Conservation (phyloP, 2,113 vertebrate genomes). For the Pagrus major region DNA sequence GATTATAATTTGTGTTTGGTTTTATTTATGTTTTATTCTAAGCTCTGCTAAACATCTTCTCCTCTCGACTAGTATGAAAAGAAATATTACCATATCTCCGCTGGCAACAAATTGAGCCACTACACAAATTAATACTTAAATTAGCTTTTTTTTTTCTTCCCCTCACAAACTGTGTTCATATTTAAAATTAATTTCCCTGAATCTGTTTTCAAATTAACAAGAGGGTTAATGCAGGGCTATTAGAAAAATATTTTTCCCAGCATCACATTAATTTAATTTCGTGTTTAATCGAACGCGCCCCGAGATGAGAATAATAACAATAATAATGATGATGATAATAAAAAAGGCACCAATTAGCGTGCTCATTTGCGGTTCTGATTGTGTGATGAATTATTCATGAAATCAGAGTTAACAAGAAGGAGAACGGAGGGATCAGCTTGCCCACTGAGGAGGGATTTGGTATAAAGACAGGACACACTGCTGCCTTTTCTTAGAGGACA, state of each 20-base stretch:
- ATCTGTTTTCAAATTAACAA: constrained; percentile 69
- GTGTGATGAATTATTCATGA: constrained; percentile 77
- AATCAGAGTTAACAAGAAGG: constrained; percentile 64
- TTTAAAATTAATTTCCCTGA: constrained; percentile 67
- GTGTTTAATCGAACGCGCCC: constrained; percentile 42
- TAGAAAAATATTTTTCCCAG: constrained; percentile 66
- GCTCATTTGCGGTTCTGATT: constrained; percentile 54
- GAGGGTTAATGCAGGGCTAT: constrained; percentile 67
- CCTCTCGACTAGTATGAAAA: constrained; percentile 8
- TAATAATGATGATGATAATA: constrained; percentile 46
- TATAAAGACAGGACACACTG: constrained; percentile 62
- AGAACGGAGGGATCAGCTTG: constrained; percentile 49
- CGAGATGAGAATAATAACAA: constrained; percentile 58
- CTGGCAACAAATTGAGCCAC: constrained; percentile 51
- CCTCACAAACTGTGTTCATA: constrained; percentile 53
- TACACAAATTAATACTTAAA: constrained; percentile 69
- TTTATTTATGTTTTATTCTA: constrained; percentile 11
- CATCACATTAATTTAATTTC: constrained; percentile 73
- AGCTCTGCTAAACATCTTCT: not conserved
- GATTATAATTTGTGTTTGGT: constrained; percentile 12
- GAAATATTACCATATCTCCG: constrained; percentile 39
- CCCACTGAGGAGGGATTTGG: constrained; percentile 57
- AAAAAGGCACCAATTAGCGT: constrained; percentile 60
- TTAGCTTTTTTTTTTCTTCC: constrained; percentile 31
- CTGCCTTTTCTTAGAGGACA: constrained; percentile 52